These are phyloP conservation scores for Drosophila obscura DNA, from an alignment of 1,140 invertebrate genomes.

Conservation along the genomic window DNA sequence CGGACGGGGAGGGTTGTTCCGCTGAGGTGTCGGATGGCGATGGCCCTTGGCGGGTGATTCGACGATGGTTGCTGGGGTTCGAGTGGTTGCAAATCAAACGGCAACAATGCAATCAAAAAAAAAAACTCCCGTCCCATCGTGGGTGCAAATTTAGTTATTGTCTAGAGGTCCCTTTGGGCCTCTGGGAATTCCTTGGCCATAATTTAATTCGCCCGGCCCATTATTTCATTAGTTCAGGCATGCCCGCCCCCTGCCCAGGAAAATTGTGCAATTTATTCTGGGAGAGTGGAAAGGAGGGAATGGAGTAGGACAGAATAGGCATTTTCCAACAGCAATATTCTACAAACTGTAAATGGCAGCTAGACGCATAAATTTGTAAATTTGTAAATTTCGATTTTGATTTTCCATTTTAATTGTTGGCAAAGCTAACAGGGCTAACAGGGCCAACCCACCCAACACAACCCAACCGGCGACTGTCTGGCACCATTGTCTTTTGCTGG, in stretches of 20 bases:
- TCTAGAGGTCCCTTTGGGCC: conserved; percentile 51
- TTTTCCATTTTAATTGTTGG: conserved; percentile 79
- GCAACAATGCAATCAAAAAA: conserved; percentile 81
- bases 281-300: not conserved
- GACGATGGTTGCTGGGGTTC: conserved; percentile 2
- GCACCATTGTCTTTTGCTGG: conserved; percentile 61
- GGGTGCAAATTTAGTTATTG: conserved; percentile 82
- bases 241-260: conserved; percentile 10
- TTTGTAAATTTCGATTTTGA: conserved; percentile 80
- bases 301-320: not conserved
- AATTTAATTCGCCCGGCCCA: conserved; percentile 73
- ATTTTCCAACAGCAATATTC: conserved; percentile 25
- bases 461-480: conserved; percentile 20
- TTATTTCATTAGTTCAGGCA: conserved; percentile 76
- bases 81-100: conserved; percentile 68
- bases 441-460: no score
- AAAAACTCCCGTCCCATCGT: conserved; percentile 43
- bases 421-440: conserved; percentile 34
- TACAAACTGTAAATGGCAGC: conserved; percentile 69
- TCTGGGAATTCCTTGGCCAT: conserved; percentile 66
- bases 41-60: conserved; percentile 26
- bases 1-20: conserved; percentile 14
- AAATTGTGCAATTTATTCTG: conserved; percentile 50
- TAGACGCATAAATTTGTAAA: conserved; percentile 80
- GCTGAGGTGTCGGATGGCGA: conserved; percentile 45